These are phyloP conservation scores for Oceanodroma leucorhoa DNA, from an alignment of 2,797 vertebrate genomes.

Conservation along the genomic window DNA sequence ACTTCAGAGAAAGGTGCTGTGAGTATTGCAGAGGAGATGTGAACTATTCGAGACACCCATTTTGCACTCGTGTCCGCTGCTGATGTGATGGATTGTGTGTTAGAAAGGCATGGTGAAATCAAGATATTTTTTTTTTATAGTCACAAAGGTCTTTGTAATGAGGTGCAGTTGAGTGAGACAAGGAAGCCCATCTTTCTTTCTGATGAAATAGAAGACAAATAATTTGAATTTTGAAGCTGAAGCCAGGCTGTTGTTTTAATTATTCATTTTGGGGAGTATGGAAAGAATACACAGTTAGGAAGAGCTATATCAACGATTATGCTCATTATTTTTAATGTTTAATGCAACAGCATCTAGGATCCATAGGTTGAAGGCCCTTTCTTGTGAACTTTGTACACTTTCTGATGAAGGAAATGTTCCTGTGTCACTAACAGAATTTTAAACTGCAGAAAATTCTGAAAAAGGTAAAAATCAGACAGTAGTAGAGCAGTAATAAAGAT, in stretches of 20 bases:
- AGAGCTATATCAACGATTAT: background rate
- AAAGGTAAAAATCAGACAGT: background rate
- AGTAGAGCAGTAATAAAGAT: background rate
- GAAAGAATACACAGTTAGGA: background rate
- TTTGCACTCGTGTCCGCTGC: background rate
- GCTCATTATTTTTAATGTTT: background rate
- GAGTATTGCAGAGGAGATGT: background rate
- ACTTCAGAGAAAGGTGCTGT: background rate
- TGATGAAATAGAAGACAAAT: background rate
- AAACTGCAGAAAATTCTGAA: background rate
- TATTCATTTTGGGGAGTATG: background rate
- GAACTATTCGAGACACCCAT: background rate
- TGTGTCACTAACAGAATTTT: background rate
- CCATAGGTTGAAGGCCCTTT: background rate
- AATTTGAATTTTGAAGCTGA: background rate
- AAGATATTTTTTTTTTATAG: background rate
- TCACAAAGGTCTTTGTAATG: background rate
- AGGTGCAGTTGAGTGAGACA: background rate
- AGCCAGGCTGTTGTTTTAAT: background rate
- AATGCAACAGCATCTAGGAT: background rate
- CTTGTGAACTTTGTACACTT: background rate
- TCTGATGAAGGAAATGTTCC: background rate
- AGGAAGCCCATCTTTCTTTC: background rate
- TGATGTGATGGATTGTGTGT: background rate
- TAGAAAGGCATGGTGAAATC: background rate